Base-by-base conservation (phyloP, 2,888 invertebrate genomes). In the Eutolmus rufibarbis region DNA sequence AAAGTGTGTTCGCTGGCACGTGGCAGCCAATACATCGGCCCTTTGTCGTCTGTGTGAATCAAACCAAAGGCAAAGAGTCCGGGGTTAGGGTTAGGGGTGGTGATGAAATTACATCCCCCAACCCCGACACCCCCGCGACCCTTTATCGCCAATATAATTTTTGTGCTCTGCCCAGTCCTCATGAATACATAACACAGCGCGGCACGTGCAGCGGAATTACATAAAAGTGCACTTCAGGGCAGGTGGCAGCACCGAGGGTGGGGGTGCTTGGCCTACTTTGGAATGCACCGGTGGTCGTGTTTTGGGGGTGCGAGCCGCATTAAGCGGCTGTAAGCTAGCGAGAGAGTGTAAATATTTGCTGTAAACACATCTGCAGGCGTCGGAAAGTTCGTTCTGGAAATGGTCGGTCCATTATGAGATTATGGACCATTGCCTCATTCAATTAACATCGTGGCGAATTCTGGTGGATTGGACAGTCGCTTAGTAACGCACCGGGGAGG, bases 171-270 rank as follows among this genome's bases (percentile, higher is more conserved):
- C 57, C 12, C 14, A 57, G 57, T 34, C 12, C 19, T 82, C 37
- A 57, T 82, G 66, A 37, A 82, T 82, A 82, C 16, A 66, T 37
- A 56, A 82, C 8, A 40, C 5, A 56, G 57, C 9, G 19, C 31
- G 57, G 66, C 82, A 82, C 82, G 82, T 82, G 82, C 31, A 82
- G 12, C 40, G n/a, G 57, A 19, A 82, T 57, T 34, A 82, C 82
- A 82, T 82, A 82, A 57, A 37, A 82, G 37, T 57, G 82, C 56
- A 57, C 82, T 79, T 79, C 28, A 37, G 82, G 56, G 57, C 46
- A 37, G 82, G 37, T 37, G 76, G 76, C 12, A 37, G 74, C 9
- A 37, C 40, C 14, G 28, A 16, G 37, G n/a, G 76, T 76, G 76
- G n/a, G 40, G 40, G 34, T 23, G 76, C 76, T 76, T 66, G 66